Percentiles rank a stretch among this genome's conserved stretches.
These are phyloP conservation scores for Microcaecilia unicolor DNA, from an alignment of 2,797 vertebrate species.

Conservation along the genomic window DNA sequence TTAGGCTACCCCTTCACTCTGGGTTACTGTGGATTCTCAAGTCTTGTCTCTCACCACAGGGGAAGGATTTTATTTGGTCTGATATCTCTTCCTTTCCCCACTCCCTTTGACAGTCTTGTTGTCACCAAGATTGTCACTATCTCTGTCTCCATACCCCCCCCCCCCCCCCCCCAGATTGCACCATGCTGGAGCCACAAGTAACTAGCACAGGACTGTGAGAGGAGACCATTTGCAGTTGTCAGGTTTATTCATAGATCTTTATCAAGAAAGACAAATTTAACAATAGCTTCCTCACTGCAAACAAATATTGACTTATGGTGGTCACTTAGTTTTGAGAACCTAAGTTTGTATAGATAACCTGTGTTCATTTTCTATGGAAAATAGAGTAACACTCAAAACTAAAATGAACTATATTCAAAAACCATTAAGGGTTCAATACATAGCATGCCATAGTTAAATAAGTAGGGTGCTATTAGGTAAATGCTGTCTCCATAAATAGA, in stretches of 20 bases:
- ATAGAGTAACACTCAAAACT: neutral
- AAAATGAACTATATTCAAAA: rapidly evolving
- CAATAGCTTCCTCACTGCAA: neutral
- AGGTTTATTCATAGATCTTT: conserved; percentile 37
- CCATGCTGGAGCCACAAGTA: conserved; percentile 27
- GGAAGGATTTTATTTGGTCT: conserved; percentile 35
- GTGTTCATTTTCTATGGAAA: neutral
- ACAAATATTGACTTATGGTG: too few relatives aligned
- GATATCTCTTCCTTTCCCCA: conserved; percentile 30
- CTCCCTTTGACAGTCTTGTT: conserved; percentile 36
- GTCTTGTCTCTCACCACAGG: conserved; percentile 35
- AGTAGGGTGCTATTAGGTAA: too few relatives aligned
- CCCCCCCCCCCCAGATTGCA: conserved; percentile 43
- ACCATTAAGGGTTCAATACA: too few relatives aligned
- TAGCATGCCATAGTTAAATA: too few relatives aligned
- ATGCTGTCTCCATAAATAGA: too few relatives aligned
- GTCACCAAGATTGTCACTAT: conserved; percentile 44
- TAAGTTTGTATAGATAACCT: neutral
- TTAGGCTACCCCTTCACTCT: too few relatives aligned
- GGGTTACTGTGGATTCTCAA: conserved; percentile 44
- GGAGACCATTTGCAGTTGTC: conserved; percentile 26
- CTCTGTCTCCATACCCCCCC: conserved; percentile 41
- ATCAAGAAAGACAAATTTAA: conserved; percentile 21
- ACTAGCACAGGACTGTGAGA: conserved; percentile 19
- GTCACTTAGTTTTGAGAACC: neutral